Conservation (phyloP, 2,113 vertebrate species). For the Jacana jacana region DNA sequence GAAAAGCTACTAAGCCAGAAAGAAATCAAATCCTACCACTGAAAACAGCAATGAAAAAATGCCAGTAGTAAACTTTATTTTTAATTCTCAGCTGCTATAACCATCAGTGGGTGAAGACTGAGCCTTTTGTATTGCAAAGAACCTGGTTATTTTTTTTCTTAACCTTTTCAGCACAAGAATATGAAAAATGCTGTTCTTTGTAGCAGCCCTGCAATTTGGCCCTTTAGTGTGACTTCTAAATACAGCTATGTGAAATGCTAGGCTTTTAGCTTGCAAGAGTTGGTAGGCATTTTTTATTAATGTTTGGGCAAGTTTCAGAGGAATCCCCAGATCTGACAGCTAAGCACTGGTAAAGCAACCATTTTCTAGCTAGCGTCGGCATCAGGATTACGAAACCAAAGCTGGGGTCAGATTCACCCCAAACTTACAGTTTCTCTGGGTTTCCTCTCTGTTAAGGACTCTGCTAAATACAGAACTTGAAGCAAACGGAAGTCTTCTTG, state of each 20-base stretch:
- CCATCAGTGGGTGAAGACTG: not conserved
- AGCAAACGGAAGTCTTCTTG: not conserved
- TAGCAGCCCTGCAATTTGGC: not conserved
- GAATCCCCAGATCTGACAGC: not conserved
- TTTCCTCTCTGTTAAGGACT: not conserved
- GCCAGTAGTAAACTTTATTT: not conserved
- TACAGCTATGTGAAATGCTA: not conserved
- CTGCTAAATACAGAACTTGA: not conserved
- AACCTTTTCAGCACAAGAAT: not conserved
- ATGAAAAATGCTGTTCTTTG: not conserved
- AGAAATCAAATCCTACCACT: not conserved
- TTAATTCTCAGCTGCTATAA: not conserved
- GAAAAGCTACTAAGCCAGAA: not conserved
- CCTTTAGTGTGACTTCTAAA: not conserved
- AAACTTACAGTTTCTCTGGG: not conserved
- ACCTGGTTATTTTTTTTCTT: not conserved
- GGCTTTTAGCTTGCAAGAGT: not conserved
- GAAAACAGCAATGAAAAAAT: not conserved
- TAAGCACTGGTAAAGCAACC: fast-evolving
- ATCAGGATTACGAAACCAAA: not conserved
- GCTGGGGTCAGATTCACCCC: not conserved
- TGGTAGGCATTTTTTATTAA: not conserved
- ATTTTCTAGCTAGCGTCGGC: not conserved
- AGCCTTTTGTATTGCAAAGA: not conserved
- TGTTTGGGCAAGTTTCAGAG: not conserved